phyloP scores from a whole-genome alignment of 2,113 vertebrate species.

The Burhinus bistriatus region DNA sequence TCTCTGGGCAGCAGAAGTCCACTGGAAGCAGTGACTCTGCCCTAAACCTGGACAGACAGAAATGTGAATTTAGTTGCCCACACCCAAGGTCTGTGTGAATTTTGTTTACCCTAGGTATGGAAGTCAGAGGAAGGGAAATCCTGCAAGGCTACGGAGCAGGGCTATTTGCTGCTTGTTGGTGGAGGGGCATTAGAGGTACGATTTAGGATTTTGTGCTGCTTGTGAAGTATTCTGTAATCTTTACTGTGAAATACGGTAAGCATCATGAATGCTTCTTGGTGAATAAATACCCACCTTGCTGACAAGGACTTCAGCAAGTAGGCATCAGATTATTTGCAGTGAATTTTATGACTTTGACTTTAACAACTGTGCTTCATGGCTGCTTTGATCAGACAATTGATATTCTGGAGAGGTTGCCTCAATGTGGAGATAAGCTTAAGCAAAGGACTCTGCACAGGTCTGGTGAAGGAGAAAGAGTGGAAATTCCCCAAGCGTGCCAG shows the following conservation, averaged over 20 bases:
- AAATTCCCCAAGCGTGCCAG: not conserved
- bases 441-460: not conserved
- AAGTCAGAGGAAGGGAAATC: not conserved
- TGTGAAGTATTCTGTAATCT: not conserved
- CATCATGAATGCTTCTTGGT: not conserved
- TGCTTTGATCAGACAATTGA: slow-evolving; percentile 61
- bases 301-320: slow-evolving; percentile 9
- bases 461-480: slow-evolving; percentile 25
- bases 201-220: not conserved
- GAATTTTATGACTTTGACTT: slow-evolving; percentile 53
- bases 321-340: not conserved
- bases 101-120: not conserved
- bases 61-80: accelerated
- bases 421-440: not conserved
- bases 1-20: not conserved
- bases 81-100: not conserved
- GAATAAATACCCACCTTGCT: not conserved
- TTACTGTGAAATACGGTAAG: not conserved
- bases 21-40: not conserved
- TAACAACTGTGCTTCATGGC: slow-evolving; percentile 7
- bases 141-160: not conserved
- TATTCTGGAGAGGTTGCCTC: slow-evolving; percentile 41
- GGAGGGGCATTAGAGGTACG: not conserved
- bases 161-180: not conserved
- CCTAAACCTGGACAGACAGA: not conserved